Base-by-base conservation (phyloP, 1,140 invertebrate species). In the Callitettix versicolor region DNA sequence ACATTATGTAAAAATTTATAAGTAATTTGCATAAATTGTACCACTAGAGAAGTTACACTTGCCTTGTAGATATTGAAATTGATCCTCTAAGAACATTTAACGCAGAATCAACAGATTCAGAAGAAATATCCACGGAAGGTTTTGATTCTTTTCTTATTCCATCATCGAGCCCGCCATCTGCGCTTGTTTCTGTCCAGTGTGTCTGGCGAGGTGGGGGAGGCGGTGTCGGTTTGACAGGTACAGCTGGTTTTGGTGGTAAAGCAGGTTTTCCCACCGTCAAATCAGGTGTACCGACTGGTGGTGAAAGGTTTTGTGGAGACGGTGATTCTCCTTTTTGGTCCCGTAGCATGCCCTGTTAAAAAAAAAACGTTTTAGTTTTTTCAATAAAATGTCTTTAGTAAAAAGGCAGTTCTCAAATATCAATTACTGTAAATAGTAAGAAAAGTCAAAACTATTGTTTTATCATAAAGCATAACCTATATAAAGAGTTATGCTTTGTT, bases 221-320 rank as follows among this genome's bases (percentile, higher is more conserved):
- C 0, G 67, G 67, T 7, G 64, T 68, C 12, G 67, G 66, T 57
- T 72, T 69, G 7, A 58, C 59, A 11, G 69, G 75, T 7, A 74
- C 74, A 15, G 76, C 73, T 52, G 85, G 84, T 73, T 87, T 86
- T 1, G 84, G 84, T 46, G 84, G 83, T 69, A 86, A 66, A 4
- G 82, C 82, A 30, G 85, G 85, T 65, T 85, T 81, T 38, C 72
- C 70, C 20, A 26, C 21, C 2, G 46, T 67, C 70, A 26, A 30
- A 14, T 50, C 43, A 34, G 50, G 51, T 22, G 50, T 46, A 0
- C 26, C 20, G 2, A 40, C 12, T 21, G 22, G 38, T 9, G 26
- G 3, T 30, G 26, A 30, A 30, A 30, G 26, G 26, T 30, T 30
- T 30, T 30, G 26, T 2, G 53, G 24, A 20, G 34, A 17, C 11